phyloP scores from a whole-genome alignment of 2,888 invertebrate species.

The Eupithecia centaureata region DNA sequence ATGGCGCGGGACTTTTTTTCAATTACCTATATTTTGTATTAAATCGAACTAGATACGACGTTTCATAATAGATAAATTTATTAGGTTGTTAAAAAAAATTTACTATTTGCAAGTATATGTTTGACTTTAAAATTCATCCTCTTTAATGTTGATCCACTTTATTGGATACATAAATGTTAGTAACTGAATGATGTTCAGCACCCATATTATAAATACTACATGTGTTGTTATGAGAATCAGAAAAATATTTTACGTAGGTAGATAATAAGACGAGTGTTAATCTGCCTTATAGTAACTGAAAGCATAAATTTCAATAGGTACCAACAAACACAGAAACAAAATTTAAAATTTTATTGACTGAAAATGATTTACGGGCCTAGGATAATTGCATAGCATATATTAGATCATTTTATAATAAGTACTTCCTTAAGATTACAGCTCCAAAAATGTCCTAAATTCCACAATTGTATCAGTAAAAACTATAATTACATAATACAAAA shows the following conservation, averaged over 20 bases:
- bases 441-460: conserved; percentile 62
- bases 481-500: conserved; percentile 45
- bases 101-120: neutral
- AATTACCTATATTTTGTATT: too few relatives aligned
- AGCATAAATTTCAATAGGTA: conserved; percentile 37
- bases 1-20: too few relatives aligned
- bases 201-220: neutral
- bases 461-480: neutral
- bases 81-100: neutral
- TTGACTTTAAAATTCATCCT: neutral
- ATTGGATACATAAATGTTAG: neutral
- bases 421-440: conserved; percentile 67
- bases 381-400: conserved; percentile 61
- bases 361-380: conserved; percentile 72
- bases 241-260: conserved; percentile 20
- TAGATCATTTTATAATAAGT: conserved; percentile 62
- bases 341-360: conserved; percentile 58
- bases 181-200: conserved; percentile 29
- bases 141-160: neutral
- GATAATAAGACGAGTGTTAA: conserved; percentile 30
- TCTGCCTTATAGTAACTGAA: conserved; percentile 42
- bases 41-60: too few relatives aligned
- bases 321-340: neutral
- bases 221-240: neutral
- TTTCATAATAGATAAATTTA: too few relatives aligned